Evolutionary conservation across 2,113 vertebrate genomes (phyloP).

Genomic region (Heloderma charlesbogerti): DNA sequence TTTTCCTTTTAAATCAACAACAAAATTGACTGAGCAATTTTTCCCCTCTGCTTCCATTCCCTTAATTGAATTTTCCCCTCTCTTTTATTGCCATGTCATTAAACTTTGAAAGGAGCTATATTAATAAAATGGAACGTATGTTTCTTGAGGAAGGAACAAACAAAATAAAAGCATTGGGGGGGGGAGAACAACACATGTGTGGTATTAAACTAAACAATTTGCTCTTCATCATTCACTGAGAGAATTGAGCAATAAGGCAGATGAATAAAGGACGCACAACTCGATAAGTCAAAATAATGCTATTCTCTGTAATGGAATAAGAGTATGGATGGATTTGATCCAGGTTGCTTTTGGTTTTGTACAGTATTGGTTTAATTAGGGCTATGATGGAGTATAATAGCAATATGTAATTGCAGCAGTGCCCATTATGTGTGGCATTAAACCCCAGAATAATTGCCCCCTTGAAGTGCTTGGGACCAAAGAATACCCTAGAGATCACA

Average conservation of each 20-base stretch:
- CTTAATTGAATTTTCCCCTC: slow-evolving; percentile 12
- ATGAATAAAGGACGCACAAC: slow-evolving; percentile 42
- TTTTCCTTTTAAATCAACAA: background rate
- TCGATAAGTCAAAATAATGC: background rate
- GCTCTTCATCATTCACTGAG: slow-evolving; percentile 10
- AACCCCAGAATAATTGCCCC: background rate
- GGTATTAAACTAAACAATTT: slow-evolving; percentile 35
- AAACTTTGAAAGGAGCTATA: slow-evolving; percentile 8
- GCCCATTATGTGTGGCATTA: background rate
- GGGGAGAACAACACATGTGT: background rate
- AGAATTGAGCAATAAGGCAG: slow-evolving; percentile 40
- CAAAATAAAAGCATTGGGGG: background rate
- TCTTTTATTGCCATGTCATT: background rate
- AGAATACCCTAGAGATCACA: background rate
- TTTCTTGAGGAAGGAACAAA: slow-evolving; percentile 26
- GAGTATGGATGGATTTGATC: background rate
- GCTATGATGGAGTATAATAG: background rate
- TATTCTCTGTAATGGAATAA: slow-evolving; percentile 24
- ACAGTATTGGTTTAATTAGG: slow-evolving; percentile 21
- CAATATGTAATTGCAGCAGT: background rate
- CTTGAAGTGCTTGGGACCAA: background rate
- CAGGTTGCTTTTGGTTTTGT: slow-evolving; percentile 15
- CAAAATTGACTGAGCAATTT: background rate
- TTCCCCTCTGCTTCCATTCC: background rate
- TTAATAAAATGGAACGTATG: background rate